Evolutionary conservation across 2,113 vertebrate genomes (phyloP).

Genomic region (Ceuthmochares aereus): DNA sequence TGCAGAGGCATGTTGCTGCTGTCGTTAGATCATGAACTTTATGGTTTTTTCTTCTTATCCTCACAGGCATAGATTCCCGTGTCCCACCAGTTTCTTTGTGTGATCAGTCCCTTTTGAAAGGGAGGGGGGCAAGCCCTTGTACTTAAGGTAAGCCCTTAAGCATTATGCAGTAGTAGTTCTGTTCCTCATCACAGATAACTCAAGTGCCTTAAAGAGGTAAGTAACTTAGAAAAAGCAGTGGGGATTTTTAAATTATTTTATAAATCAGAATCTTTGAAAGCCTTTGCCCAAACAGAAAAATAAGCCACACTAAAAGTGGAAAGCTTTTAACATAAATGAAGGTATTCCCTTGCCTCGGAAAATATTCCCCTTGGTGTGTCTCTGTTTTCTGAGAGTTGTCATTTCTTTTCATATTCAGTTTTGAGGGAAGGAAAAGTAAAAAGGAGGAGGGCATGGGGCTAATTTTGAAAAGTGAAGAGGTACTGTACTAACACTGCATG

Average conservation of each 20-base stretch:
- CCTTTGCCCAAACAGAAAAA: neutral
- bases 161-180: neutral
- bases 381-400: neutral
- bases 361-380: neutral
- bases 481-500: neutral
- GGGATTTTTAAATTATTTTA: neutral
- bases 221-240: neutral
- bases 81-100: slow-evolving; percentile 34
- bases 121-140: neutral
- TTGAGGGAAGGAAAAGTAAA: neutral
- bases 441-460: neutral
- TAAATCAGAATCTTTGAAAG: neutral
- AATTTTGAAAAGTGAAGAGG: neutral
- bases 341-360: neutral
- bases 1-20: slow-evolving; percentile 14
- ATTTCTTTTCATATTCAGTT: neutral
- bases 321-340: neutral
- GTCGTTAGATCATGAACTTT: slow-evolving; percentile 24
- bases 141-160: neutral
- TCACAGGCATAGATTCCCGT: neutral
- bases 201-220: neutral
- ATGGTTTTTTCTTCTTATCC: neutral
- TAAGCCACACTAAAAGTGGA: neutral
- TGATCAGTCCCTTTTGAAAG: slow-evolving; percentile 7
- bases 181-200: neutral